phyloP scores from a whole-genome alignment of 2,888 invertebrate species.

The Lepidocyrtinus sp. region DNA sequence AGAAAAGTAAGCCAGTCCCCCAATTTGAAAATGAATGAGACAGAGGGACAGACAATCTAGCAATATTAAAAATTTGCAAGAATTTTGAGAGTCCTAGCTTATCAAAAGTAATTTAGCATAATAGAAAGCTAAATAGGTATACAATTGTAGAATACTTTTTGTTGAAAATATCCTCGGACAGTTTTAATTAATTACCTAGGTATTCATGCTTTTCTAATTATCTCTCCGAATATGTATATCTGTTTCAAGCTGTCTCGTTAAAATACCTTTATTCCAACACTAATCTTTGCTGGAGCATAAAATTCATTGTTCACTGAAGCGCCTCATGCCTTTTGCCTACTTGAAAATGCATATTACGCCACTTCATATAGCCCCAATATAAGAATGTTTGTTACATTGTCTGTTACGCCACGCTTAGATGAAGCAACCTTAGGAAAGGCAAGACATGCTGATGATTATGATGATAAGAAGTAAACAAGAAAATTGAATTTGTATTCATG shows the following conservation, averaged over 20 bases:
- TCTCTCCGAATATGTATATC: not conserved
- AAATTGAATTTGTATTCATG: constrained; percentile 39
- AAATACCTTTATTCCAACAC: not conserved
- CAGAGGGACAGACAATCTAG: too few species aligned
- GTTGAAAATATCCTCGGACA: too few species aligned
- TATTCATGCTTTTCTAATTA: not conserved
- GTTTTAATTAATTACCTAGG: not conserved
- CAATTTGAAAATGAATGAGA: too few species aligned
- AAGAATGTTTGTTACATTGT: not conserved
- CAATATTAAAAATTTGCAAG: too few species aligned
- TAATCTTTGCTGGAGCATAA: not conserved
- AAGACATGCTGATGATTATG: not conserved
- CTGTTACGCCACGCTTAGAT: not conserved
- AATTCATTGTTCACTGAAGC: not conserved
- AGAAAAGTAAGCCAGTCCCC: too few species aligned
- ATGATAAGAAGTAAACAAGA: constrained; percentile 24
- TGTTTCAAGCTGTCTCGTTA: not conserved
- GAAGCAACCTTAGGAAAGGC: not conserved
- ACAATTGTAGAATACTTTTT: too few species aligned
- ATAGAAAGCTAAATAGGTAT: too few species aligned
- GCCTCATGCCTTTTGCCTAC: not conserved
- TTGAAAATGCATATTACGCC: not conserved
- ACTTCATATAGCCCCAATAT: constrained; percentile 4
- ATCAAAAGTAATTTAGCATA: too few species aligned
- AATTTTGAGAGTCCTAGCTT: too few species aligned